Base-by-base conservation (phyloP, 2,888 invertebrate genomes). In the Scelioninae gen. 1 region DNA sequence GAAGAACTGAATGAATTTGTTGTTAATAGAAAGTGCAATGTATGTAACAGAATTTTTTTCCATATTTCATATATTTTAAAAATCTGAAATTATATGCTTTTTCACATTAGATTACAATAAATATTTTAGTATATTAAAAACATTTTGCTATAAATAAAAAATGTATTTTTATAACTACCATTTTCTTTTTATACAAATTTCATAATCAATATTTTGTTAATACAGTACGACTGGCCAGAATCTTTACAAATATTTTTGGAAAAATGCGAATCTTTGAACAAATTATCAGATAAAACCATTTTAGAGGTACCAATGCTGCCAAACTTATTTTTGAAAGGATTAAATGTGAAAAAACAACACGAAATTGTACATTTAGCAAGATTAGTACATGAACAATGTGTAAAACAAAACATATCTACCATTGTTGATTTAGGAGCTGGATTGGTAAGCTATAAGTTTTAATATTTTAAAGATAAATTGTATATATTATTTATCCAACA, bases 381-480 rank as follows among this genome's bases (percentile, higher is more conserved):
- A 38, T 92, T 95, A 85, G 93, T 95, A 16, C 91, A 93, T 72
- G 86, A 91, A 16, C 86, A 94, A 56, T 95, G 95, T 86, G 86
- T 88, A n/a, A 85, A 92, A 32, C 88, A 90, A 7, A 89, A 92
- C 7, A 93, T 94, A 74, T 90, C 93, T 58, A 91, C 94, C 1
- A 92, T 96, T 16, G 93, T 96, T 0, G 96, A 96, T 91, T 93
- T 96, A 86, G 96, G 96, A 11, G 94, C 95, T 13, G 96, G 96
- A 6, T 92, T 96, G 93, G 96, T 96, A 93, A 94, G 94, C 88
- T 10, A 47, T 4, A 51, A 51, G 3, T 23, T 23, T 23, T 23
- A 23, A 23, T 23, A 23, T 23, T 23, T 23, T 23, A 23, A 2
- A 23, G 23, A 2, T 2, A 23, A 23, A 23, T 23, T 23, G 23